Conservation (phyloP, 2,113 vertebrate species). For the Dipodomys stephensi region DNA sequence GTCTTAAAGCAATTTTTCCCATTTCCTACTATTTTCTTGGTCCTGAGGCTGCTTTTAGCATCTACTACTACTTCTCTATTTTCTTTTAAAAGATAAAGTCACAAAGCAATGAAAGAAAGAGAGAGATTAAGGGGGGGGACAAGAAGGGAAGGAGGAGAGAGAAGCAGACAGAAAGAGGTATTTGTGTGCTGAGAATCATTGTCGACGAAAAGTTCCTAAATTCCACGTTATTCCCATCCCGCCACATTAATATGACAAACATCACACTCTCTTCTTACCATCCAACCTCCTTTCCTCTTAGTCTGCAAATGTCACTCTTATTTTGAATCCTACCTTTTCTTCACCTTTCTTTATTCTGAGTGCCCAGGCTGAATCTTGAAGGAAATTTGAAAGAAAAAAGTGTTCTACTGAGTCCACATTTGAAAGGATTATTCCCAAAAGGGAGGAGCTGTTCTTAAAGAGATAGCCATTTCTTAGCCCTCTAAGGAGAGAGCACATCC, state of each 20-base stretch:
- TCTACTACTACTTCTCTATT: background rate
- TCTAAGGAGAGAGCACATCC: background rate
- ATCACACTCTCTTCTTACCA: background rate
- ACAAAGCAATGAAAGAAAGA: background rate
- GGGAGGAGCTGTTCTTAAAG: slow-evolving; percentile 63
- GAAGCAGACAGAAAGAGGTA: background rate
- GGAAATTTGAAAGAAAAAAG: background rate
- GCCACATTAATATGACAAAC: too few relatives aligned
- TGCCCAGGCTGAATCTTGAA: background rate
- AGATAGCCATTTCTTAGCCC: background rate
- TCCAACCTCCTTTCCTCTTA: background rate
- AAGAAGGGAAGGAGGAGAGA: background rate
- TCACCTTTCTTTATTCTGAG: background rate
- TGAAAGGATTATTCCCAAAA: background rate
- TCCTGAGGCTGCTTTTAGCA: background rate
- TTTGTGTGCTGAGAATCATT: background rate
- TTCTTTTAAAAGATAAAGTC: background rate
- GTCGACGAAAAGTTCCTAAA: background rate
- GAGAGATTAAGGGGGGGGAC: background rate
- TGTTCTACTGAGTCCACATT: background rate
- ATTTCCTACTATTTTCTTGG: background rate
- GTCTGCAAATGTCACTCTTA: background rate
- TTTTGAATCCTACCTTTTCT: background rate
- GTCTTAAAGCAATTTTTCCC: background rate
- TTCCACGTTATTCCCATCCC: background rate